These are phyloP conservation scores for Xanthia icteritia DNA, from an alignment of 2,888 invertebrate species.

Conservation along the genomic window DNA sequence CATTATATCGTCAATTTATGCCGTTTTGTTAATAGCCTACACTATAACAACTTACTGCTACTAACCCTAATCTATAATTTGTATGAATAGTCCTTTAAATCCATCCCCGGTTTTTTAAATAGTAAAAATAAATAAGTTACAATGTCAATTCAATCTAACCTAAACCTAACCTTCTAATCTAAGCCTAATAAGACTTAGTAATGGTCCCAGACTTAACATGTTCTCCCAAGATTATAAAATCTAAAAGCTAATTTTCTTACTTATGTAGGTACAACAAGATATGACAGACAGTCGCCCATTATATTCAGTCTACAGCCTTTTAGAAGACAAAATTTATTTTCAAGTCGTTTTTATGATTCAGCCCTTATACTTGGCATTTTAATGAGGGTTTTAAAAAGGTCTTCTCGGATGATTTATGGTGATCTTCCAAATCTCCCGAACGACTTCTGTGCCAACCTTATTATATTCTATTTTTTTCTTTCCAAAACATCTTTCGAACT, in stretches of 20 bases:
- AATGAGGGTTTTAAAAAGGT: conserved; percentile 80
- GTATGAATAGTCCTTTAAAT: no score
- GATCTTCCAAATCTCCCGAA: conserved; percentile 77
- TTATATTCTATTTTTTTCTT: conserved; percentile 58
- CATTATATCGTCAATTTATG: background rate
- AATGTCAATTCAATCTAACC: background rate
- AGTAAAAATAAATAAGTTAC: background rate
- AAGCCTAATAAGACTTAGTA: background rate
- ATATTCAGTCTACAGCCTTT: conserved; percentile 41
- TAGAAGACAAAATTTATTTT: conserved; percentile 63
- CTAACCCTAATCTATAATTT: background rate
- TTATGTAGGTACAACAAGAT: conserved; percentile 5
- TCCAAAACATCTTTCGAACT: conserved; percentile 32
- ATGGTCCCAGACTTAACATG: background rate
- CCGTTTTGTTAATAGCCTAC: background rate
- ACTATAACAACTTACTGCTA: background rate
- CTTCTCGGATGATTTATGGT: conserved; percentile 82
- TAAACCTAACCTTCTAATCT: no score
- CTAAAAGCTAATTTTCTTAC: conserved; percentile 31
- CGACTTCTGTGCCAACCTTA: conserved; percentile 71
- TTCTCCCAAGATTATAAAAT: background rate
- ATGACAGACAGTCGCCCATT: conserved; percentile 33
- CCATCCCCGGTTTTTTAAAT: background rate
- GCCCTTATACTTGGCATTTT: conserved; percentile 79
- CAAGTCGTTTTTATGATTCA: conserved; percentile 77